phyloP scores from a whole-genome alignment of 2,888 invertebrate species.

The Hybos culiciformis region DNA sequence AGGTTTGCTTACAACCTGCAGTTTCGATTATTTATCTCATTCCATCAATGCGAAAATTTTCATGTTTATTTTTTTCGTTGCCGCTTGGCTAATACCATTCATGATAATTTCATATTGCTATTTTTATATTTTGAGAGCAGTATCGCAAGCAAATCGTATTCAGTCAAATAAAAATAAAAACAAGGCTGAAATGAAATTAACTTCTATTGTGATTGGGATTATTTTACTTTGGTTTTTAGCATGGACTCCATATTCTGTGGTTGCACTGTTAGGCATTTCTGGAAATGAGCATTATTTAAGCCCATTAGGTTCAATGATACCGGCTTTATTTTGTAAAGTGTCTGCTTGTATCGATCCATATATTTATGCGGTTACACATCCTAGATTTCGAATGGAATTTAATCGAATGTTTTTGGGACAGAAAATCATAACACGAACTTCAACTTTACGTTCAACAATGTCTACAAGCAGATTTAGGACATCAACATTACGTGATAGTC shows the following conservation, averaged over 20 bases:
- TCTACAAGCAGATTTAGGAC: slow-evolving; percentile 20
- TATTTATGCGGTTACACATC: slow-evolving; percentile 66
- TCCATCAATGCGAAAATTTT: slow-evolving; percentile 47
- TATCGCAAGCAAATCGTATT: slow-evolving; percentile 40
- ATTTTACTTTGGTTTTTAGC: slow-evolving; percentile 62
- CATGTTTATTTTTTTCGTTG: slow-evolving; percentile 60
- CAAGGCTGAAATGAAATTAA: slow-evolving; percentile 57
- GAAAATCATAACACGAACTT: slow-evolving; percentile 21
- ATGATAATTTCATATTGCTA: slow-evolving; percentile 59
- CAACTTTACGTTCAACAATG: slow-evolving; percentile 26
- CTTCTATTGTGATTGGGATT: slow-evolving; percentile 52
- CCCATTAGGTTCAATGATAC: slow-evolving; percentile 59
- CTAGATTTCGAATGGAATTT: slow-evolving; percentile 52
- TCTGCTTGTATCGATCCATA: slow-evolving; percentile 73
- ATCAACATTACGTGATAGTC: background rate
- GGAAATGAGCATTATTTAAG: slow-evolving; percentile 49
- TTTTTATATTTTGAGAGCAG: slow-evolving; percentile 51
- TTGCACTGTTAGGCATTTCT: slow-evolving; percentile 59
- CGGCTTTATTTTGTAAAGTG: slow-evolving; percentile 66
- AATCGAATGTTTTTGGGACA: slow-evolving; percentile 24
- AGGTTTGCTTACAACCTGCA: slow-evolving; percentile 70
- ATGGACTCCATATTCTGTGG: slow-evolving; percentile 71
- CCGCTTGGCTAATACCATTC: slow-evolving; percentile 63
- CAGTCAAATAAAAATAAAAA: slow-evolving; percentile 48
- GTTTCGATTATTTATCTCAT: slow-evolving; percentile 71